phyloP scores from a whole-genome alignment of 1,140 invertebrate genomes.

The Listronotus bonariensis region DNA sequence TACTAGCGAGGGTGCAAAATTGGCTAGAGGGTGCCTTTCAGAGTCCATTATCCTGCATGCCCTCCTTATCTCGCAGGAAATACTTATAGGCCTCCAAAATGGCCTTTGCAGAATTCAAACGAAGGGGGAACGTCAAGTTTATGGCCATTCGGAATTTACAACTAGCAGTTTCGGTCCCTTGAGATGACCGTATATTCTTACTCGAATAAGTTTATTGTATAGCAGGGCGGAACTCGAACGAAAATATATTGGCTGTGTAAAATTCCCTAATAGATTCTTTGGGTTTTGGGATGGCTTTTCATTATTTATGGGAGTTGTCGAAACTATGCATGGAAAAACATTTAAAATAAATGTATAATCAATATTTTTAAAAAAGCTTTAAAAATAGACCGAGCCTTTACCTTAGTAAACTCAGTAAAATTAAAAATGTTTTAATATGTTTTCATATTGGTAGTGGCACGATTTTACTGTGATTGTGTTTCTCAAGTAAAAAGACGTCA shows the following conservation, averaged over 20 bases:
- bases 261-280: conserved; percentile 31
- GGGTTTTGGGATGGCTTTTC: conserved; percentile 16
- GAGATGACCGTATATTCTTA: conserved; percentile 32
- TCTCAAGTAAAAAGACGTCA: no score
- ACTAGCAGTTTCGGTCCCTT: conserved; percentile 28
- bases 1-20: conserved; percentile 4
- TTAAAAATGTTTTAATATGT: no score
- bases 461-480: no score
- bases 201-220: conserved; percentile 29
- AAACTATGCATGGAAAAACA: no score
- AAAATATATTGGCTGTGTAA: conserved; percentile 33
- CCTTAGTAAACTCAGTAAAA: no score
- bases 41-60: conserved; percentile 28
- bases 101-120: conserved; percentile 29
- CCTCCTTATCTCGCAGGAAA: conserved; percentile 28
- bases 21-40: neutral
- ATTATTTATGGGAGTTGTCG: conserved; percentile 11
- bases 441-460: no score
- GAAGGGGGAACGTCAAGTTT: conserved; percentile 30
- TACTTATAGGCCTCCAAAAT: conserved; percentile 21
- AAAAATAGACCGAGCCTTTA: no score
- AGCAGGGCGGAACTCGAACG: conserved; percentile 19
- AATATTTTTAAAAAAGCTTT: no score
- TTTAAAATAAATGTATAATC: no score
- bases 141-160: conserved; percentile 33